Evolutionary conservation across 2,113 vertebrate species (phyloP).

Genomic region (Syngnathus typhle): DNA sequence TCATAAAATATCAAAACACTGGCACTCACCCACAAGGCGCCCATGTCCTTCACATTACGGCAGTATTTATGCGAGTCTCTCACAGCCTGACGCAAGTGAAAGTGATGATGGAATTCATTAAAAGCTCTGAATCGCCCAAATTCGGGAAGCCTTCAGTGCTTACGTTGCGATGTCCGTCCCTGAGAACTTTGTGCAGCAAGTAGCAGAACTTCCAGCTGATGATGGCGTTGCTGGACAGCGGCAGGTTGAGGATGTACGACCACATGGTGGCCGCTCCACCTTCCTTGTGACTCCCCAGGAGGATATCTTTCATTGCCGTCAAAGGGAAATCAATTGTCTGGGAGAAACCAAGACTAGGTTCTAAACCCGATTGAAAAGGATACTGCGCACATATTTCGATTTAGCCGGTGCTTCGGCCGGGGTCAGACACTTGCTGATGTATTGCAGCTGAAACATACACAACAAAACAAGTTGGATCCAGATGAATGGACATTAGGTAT

Average conservation of each 20-base stretch:
- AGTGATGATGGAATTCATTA: not conserved
- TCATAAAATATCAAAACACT: not conserved
- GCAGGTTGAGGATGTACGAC: slow-evolving; percentile 82
- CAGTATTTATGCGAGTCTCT: slow-evolving; percentile 46
- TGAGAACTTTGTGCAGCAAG: slow-evolving; percentile 89
- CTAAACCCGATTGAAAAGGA: slow-evolving; percentile 68
- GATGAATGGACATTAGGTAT: not conserved
- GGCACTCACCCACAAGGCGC: slow-evolving; percentile 57
- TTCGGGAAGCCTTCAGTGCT: not conserved
- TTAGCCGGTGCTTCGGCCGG: slow-evolving; percentile 84
- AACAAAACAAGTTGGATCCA: not conserved
- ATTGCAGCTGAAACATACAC: slow-evolving; percentile 76
- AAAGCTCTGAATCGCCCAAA: not conserved
- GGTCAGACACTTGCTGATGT: slow-evolving; percentile 89
- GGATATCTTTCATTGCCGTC: slow-evolving; percentile 65
- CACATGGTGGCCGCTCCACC: slow-evolving; percentile 89
- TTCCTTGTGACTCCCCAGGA: slow-evolving; percentile 90
- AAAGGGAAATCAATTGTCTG: slow-evolving; percentile 51
- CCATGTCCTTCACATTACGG: slow-evolving; percentile 55
- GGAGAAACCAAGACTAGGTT: not conserved
- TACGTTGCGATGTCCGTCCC: slow-evolving; percentile 87
- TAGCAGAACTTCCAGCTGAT: slow-evolving; percentile 98
- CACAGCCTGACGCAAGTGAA: slow-evolving; percentile 21
- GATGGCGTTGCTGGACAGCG: slow-evolving; percentile 86
- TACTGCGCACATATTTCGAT: slow-evolving; percentile 96